Base-by-base conservation (phyloP, 2,113 vertebrate species). In the Kryptolebias marmoratus region DNA sequence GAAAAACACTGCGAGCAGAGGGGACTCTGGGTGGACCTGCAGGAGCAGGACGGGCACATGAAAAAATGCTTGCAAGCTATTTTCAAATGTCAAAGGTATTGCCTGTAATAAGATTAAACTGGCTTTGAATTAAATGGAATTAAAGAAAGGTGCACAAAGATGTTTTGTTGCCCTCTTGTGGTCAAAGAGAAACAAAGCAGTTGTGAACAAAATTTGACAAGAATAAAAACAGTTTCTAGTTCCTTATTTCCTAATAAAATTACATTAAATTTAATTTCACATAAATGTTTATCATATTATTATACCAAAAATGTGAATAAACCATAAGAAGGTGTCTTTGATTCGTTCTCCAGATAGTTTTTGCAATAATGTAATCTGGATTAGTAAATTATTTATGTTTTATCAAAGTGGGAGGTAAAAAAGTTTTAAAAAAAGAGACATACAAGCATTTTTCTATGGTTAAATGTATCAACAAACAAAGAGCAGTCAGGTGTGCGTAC, bases 11-110 rank as follows among this genome's bases (percentile, higher is more conserved):
- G 47, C 16, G 9, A 62, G 62, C 66, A 68, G 45, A 59, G n/a
- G 42, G 12, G 12, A 30, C 4, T 18, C 52, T 44, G 27, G 14
- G 65, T 22, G 44, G 53, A 64, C 48, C 61, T 66, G 62, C 53
- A 52, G 67, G 1, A 53, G 56, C 58, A 52, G 70, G 62, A 79
- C 73, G 70, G 14, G 22, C 64, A 53, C 39, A 28, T 8, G 45
- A 61, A 22, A 73, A 76, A 67, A 68, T 36, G 65, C 58, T 60
- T 16, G 49, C 65, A 50, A 71, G 69, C 52, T 71, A 70, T 84
- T 86, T 87, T 58, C 44, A 85, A 88, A 88, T 89, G 84, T 75
- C 87, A 89, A 45, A 82, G 73, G 72, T 73, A 68, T 72, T 68
- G 79, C 64, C 67, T 67, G 1, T 88, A 87, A 88, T 77, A 79